phyloP scores from a whole-genome alignment of 2,113 vertebrate species.

The Emydura subglobosa region DNA sequence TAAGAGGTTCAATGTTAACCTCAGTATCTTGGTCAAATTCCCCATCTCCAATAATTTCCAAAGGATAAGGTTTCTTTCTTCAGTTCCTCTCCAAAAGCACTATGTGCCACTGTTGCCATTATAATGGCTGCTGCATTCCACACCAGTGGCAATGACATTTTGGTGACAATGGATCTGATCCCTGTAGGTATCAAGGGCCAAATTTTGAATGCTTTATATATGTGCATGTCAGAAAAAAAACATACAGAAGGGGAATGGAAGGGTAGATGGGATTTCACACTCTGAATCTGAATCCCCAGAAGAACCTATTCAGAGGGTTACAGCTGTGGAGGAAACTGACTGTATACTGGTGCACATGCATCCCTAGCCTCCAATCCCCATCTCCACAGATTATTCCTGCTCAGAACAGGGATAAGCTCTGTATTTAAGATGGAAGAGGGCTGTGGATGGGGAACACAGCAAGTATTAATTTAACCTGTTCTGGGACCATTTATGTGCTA shows the following conservation, averaged over 20 bases:
- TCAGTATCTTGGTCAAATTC: background rate
- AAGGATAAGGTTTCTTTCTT: background rate
- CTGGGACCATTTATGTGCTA: background rate
- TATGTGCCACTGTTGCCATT: background rate
- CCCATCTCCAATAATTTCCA: background rate
- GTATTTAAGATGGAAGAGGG: background rate
- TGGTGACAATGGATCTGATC: no score
- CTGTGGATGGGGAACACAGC: rapidly evolving
- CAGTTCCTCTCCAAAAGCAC: background rate
- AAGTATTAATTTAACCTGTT: background rate
- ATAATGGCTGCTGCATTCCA: background rate
- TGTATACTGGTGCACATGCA: no score
- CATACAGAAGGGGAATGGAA: no score
- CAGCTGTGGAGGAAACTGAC: no score
- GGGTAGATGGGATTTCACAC: no score
- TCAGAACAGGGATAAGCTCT: background rate
- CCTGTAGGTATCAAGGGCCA: no score
- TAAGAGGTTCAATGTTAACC: background rate
- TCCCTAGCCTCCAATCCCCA: background rate
- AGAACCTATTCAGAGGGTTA: no score
- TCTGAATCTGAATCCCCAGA: no score
- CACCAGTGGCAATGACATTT: no score
- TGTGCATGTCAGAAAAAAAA: no score
- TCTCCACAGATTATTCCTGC: background rate
- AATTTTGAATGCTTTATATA: no score